These are phyloP conservation scores for Agelas oroides DNA, from an alignment of 37 sponge, comb jelly and placozoan genomes.

Conservation along the genomic window DNA sequence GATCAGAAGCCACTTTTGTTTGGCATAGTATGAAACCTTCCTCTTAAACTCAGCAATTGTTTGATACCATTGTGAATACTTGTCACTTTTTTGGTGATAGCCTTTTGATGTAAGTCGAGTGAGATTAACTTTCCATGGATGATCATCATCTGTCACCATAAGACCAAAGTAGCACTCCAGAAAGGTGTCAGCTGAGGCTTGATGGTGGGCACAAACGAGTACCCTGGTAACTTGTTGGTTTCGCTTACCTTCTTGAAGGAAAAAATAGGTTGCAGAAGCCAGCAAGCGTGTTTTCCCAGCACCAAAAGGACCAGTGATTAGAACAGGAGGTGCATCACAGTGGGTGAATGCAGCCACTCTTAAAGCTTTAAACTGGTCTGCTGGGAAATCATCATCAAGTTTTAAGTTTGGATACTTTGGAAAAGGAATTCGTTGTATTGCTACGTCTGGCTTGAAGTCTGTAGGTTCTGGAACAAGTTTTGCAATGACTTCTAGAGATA, in stretches of 20 bases:
- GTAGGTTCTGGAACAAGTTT: conserved; percentile 26
- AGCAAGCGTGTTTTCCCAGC: conserved; percentile 81
- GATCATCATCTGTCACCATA: background rate
- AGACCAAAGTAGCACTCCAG: conserved; percentile 60
- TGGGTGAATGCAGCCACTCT: conserved; percentile 9
- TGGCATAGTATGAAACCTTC: background rate
- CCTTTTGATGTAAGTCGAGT: conserved; percentile 3
- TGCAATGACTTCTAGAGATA: conserved; percentile 23
- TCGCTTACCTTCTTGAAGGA: background rate
- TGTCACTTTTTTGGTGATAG: background rate
- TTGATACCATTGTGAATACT: no score
- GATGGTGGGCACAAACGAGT: conserved; percentile 77
- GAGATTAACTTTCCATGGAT: conserved; percentile 3
- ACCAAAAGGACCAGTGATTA: conserved; percentile 78
- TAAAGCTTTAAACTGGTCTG: conserved; percentile 30
- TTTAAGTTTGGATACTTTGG: background rate
- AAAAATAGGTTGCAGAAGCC: conserved; percentile 42
- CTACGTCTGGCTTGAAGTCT: background rate
- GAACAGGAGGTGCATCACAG: conserved; percentile 42
- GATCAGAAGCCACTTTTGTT: no score
- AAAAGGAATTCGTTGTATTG: background rate
- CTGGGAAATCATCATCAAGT: background rate
- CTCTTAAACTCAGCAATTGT: background rate
- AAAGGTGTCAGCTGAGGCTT: conserved; percentile 64
- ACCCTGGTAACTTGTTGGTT: conserved; percentile 23